Base-by-base conservation (phyloP, 2,888 invertebrate species). In the Pharmacophagus antenor region DNA sequence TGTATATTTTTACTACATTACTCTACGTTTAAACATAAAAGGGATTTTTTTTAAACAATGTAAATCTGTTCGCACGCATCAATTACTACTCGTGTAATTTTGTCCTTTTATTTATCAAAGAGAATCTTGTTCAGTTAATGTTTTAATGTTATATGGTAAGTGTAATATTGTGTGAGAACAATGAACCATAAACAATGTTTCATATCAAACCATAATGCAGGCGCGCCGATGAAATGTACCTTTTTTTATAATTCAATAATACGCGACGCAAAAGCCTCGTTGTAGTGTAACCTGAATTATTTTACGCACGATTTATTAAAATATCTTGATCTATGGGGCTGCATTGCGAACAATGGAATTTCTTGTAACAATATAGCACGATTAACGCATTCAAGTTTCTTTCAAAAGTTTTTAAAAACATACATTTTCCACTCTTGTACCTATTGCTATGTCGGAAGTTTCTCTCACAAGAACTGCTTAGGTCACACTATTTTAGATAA, bases 181-280 rank as follows among this genome's bases (percentile, higher is more conserved):
- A 89, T 89, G 78, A 76, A 81, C 80, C 73, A 88, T 89, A 88
- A 88, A 88, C 79, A 84, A 76, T 74, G 74, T 71, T 71, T 75
- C 77, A 79, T 82, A 88, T 85, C 82, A 84, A 85, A 82, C 76
- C 77, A 82, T 84, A 81, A 84, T 82, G 76, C 76, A 76, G 76
- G 74, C 70, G 70, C 71, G 65, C 63, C 70, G 76, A 76, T 79
- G 72, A 73, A 81, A 84, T 73, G 75, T 71, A 68, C 68, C 70
- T 74, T 78, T 79, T 84, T 83, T 44, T 44, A n/a, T 82, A 80
- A 82, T 86, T 81, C 78, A 82, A 83, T 80, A 83, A 74, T 69
- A 66, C 68, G 63, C 68, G 58, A 63, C 62, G 64, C 62, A 69
- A 67, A 66, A 60, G 61, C 62, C 51, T 58, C 54, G 66, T 69